Conservation (phyloP, 2,113 vertebrate species). For the Hepsetus odoe region DNA sequence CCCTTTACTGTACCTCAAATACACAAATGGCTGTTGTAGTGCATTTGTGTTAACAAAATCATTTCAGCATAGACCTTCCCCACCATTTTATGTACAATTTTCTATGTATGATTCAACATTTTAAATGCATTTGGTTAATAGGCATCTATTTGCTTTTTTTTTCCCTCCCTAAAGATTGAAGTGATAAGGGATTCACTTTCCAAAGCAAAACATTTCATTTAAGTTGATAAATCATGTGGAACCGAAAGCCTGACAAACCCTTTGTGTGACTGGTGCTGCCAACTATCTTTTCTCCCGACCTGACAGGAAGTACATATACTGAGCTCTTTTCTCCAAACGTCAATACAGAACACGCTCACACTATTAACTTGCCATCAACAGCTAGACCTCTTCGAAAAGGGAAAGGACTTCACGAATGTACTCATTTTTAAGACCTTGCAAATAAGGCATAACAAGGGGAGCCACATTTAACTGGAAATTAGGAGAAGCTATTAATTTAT, state of each 20-base stretch:
- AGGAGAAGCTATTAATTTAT: slow-evolving; percentile 15
- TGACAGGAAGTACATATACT: background rate
- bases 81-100: slow-evolving; percentile 56
- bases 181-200: slow-evolving; percentile 52
- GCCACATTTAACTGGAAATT: slow-evolving; percentile 19
- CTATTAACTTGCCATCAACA: background rate
- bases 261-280: background rate
- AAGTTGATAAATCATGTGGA: background rate
- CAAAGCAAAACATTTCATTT: background rate
- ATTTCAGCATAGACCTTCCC: slow-evolving; percentile 61
- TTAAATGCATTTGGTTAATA: slow-evolving; percentile 44
- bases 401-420: slow-evolving; percentile 15
- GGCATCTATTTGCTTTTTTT: slow-evolving; percentile 29
- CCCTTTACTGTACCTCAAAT: slow-evolving; percentile 68
- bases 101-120: slow-evolving; percentile 68
- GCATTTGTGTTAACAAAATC: slow-evolving; percentile 41
- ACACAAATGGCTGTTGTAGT: slow-evolving; percentile 38
- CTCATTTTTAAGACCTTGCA: slow-evolving; percentile 12
- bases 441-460: slow-evolving; percentile 1
- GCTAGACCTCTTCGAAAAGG: slow-evolving; percentile 23
- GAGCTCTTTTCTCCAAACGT: background rate
- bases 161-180: slow-evolving; percentile 46
- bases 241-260: background rate
- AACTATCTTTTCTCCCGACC: background rate
- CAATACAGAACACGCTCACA: background rate